A percentile compares a stretch with the other conserved stretches of the same genome.
Evolutionary conservation across 2,888 invertebrate species (phyloP).

Genomic region (Acronicta alni): DNA sequence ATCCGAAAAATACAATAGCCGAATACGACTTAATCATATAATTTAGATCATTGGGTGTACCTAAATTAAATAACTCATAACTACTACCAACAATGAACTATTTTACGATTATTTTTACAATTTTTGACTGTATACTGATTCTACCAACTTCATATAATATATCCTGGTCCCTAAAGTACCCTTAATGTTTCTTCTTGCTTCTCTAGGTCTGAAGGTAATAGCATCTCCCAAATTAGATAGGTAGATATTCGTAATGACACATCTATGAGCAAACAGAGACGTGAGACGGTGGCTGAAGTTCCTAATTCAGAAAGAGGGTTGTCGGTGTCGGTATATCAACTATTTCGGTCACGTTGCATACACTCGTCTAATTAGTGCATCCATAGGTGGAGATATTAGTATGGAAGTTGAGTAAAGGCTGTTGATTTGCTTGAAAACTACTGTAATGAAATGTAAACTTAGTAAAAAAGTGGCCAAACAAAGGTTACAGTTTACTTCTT

Average conservation of each 20-base stretch:
- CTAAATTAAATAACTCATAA: too few relatives aligned
- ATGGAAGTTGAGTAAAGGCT: neutral
- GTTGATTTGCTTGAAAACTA: neutral
- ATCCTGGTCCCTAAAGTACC: too few relatives aligned
- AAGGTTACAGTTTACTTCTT: too few relatives aligned
- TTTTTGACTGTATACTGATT: too few relatives aligned
- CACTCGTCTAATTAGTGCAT: slow-evolving; percentile 17
- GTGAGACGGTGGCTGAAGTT: slow-evolving; percentile 9
- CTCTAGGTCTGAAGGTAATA: neutral
- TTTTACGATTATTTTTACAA: too few relatives aligned
- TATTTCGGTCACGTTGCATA: slow-evolving; percentile 37
- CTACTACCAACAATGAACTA: too few relatives aligned
- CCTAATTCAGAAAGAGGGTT: slow-evolving; percentile 22
- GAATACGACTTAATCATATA: too few relatives aligned
- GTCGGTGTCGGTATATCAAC: slow-evolving; percentile 8
- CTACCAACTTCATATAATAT: too few relatives aligned
- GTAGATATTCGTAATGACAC: slow-evolving; percentile 2
- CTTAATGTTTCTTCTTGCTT: neutral
- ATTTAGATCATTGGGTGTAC: too few relatives aligned
- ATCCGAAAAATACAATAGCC: too few relatives aligned
- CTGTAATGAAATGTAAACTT: neutral
- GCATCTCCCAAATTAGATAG: neutral
- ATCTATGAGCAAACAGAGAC: neutral
- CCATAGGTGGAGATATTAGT: slow-evolving; percentile 7
- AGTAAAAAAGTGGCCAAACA: too few relatives aligned